Evolutionary conservation across 2,888 invertebrate genomes (phyloP).

Genomic region (Maniola hyperantus): DNA sequence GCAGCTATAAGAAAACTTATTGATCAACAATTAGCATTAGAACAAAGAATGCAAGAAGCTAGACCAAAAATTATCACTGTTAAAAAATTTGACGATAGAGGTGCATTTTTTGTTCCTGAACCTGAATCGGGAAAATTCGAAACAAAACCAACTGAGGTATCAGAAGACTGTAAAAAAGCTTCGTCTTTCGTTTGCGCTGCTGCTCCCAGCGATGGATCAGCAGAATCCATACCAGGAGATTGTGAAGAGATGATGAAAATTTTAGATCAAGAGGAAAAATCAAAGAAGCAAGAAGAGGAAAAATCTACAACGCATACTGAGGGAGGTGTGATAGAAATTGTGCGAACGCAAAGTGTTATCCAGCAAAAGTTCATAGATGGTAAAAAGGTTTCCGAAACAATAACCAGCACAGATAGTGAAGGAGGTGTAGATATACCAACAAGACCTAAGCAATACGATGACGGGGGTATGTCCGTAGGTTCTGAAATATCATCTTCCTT

Average conservation of each 20-base stretch:
- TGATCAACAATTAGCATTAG: constrained; percentile 76
- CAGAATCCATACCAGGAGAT: constrained; percentile 81
- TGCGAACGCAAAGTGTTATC: constrained; percentile 73
- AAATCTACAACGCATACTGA: constrained; percentile 55
- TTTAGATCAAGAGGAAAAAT: constrained; percentile 78
- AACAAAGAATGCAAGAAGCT: constrained; percentile 67
- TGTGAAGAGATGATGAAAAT: constrained; percentile 84
- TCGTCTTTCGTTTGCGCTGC: constrained; percentile 74
- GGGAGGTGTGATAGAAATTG: constrained; percentile 68
- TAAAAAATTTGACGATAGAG: constrained; percentile 75
- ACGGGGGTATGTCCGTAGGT: constrained; percentile 69
- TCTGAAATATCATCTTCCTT: constrained; percentile 80
- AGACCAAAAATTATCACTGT: constrained; percentile 73
- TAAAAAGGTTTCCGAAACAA: constrained; percentile 74
- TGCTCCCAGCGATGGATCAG: constrained; percentile 76
- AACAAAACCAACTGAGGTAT: constrained; percentile 53
- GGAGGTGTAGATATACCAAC: constrained; percentile 76
- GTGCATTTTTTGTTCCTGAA: constrained; percentile 75
- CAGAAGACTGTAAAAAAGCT: constrained; percentile 71
- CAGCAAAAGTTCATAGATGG: constrained; percentile 76
- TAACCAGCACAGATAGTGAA: constrained; percentile 67
- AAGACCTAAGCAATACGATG: constrained; percentile 63
- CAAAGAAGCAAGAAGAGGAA: constrained; percentile 49
- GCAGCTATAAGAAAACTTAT: constrained; percentile 75
- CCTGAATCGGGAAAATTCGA: constrained; percentile 55